Conservation (phyloP, 2,797 vertebrate genomes). For the Monodelphis domestica region DNA sequence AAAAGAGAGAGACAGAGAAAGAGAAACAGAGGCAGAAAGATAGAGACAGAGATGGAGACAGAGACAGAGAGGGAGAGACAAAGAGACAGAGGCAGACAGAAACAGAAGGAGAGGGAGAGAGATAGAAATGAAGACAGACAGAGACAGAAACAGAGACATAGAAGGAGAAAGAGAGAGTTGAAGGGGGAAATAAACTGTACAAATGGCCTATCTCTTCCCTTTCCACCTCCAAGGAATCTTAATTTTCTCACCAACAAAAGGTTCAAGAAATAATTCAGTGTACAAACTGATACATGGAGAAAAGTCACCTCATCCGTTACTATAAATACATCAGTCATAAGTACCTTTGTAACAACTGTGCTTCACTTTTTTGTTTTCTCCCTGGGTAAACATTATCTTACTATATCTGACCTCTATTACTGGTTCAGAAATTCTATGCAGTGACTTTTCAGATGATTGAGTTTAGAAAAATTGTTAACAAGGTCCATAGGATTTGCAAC, state of each 20-base stretch:
- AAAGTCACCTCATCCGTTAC: background rate
- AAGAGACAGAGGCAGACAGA: too few relatives aligned
- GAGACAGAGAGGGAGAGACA: too few relatives aligned
- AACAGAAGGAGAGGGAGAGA: too few relatives aligned
- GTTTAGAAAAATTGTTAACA: background rate
- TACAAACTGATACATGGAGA: background rate
- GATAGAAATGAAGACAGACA: too few relatives aligned
- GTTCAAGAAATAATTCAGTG: background rate
- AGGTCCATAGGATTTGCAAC: background rate
- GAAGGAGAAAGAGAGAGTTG: background rate
- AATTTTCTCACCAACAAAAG: background rate
- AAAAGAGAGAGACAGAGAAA: too few relatives aligned
- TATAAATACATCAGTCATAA: background rate
- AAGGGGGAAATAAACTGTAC: background rate
- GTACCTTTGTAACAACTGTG: background rate
- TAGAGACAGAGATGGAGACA: too few relatives aligned
- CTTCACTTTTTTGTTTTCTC: background rate
- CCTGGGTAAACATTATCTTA: background rate
- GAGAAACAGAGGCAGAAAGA: too few relatives aligned
- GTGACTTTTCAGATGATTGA: background rate
- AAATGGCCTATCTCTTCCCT: background rate
- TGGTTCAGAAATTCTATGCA: background rate
- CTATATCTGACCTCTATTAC: background rate
- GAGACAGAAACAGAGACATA: too few relatives aligned
- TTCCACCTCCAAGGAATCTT: background rate